phyloP scores from a whole-genome alignment of 2,888 invertebrate species.

The Nineta flava region DNA sequence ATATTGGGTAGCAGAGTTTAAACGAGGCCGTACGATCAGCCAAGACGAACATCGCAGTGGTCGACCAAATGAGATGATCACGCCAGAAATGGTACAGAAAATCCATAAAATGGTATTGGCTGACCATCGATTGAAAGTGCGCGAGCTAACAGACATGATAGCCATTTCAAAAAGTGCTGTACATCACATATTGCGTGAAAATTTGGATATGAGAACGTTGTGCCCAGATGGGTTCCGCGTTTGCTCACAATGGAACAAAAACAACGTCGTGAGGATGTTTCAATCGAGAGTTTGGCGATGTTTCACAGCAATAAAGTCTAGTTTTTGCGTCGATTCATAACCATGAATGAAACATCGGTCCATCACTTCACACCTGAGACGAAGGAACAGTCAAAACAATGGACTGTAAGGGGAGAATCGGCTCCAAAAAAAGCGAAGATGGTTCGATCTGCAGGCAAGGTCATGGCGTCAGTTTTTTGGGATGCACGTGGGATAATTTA shows the following conservation, averaged over 20 bases:
- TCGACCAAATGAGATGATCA: slow-evolving; percentile 10
- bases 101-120: too few relatives aligned
- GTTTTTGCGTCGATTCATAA: slow-evolving; percentile 17
- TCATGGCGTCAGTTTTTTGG: slow-evolving; percentile 15
- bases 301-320: slow-evolving; percentile 12
- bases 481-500: slow-evolving; percentile 11
- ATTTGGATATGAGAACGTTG: slow-evolving; percentile 15
- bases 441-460: too few relatives aligned
- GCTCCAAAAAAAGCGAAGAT: slow-evolving; percentile 16
- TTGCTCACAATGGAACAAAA: slow-evolving; percentile 13
- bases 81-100: slow-evolving; percentile 13
- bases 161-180: slow-evolving; percentile 13
- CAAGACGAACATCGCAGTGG: slow-evolving; percentile 13
- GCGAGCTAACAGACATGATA: slow-evolving; percentile 12
- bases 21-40: slow-evolving; percentile 9
- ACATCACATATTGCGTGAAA: slow-evolving; percentile 11
- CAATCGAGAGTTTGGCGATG: slow-evolving; percentile 8
- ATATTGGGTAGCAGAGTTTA: too few relatives aligned
- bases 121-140: slow-evolving; percentile 13
- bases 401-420: slow-evolving; percentile 14
- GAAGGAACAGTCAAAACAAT: slow-evolving; percentile 15
- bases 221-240: slow-evolving; percentile 16
- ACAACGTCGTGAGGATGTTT: slow-evolving; percentile 10
- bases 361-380: slow-evolving; percentile 18
- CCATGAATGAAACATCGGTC: slow-evolving; percentile 19